Evolutionary conservation across 2,113 vertebrate species (phyloP).

Genomic region (Nipponia nippon): DNA sequence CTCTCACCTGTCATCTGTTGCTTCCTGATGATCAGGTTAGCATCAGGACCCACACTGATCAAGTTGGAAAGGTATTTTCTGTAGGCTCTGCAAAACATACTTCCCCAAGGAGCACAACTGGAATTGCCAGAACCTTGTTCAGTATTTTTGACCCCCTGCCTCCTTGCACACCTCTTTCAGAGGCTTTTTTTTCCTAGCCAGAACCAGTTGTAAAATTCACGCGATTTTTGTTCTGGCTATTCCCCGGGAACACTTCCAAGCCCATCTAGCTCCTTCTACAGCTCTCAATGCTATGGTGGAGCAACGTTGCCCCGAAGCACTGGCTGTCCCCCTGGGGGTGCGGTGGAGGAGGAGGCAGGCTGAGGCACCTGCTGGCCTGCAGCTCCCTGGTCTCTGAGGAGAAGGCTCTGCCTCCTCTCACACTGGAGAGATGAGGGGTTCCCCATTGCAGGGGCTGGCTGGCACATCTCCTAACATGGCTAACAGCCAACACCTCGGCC

Average conservation of each 20-base stretch:
- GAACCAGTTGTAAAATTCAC: neutral
- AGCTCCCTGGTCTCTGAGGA: neutral
- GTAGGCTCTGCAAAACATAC: neutral
- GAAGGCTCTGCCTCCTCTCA: neutral
- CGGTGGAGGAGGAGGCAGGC: neutral
- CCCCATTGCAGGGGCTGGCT: neutral
- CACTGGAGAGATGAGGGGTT: neutral
- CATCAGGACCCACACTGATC: neutral
- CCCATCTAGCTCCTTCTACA: neutral
- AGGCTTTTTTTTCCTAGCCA: neutral
- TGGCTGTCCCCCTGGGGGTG: neutral
- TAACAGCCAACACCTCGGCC: neutral
- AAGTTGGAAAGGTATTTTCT: neutral
- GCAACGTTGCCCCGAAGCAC: neutral
- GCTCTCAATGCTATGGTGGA: neutral
- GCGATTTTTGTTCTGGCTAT: neutral
- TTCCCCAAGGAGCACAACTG: neutral
- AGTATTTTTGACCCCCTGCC: neutral
- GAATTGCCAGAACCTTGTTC: neutral
- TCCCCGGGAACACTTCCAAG: neutral
- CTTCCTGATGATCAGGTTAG: neutral
- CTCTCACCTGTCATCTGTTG: neutral
- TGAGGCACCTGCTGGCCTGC: neutral
- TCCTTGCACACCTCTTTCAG: neutral
- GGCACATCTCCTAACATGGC: neutral